Evolutionary conservation across 2,797 vertebrate species (phyloP).

Genomic region (Sparidentex hasta): DNA sequence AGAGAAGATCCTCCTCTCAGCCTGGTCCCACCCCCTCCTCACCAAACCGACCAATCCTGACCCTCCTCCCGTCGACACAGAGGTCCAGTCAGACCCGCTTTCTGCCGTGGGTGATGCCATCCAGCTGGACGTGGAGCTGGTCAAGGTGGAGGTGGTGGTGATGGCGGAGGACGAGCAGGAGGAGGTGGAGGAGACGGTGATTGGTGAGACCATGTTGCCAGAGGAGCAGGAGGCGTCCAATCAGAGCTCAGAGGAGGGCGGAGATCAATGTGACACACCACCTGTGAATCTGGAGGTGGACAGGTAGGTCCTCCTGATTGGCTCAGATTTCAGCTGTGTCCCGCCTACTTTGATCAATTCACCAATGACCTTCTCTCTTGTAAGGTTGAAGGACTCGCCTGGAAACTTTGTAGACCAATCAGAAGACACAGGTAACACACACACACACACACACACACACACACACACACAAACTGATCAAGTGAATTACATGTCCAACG

Average conservation of each 20-base stretch:
- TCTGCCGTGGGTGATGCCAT: neutral
- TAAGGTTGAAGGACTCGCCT: conserved; percentile 53
- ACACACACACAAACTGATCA: conserved; percentile 12
- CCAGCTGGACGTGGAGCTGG: conserved; percentile 43
- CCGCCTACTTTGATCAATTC: neutral
- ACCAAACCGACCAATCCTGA: conserved; percentile 34
- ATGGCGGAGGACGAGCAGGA: conserved; percentile 44
- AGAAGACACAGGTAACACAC: conserved; percentile 41
- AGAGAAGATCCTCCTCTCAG: conserved; percentile 63
- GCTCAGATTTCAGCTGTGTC: neutral
- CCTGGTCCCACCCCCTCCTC: conserved; percentile 70
- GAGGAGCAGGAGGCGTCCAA: conserved; percentile 33
- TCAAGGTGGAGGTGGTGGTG: conserved; percentile 68
- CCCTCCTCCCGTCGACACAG: neutral
- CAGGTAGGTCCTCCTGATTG: conserved; percentile 46
- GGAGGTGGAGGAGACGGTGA: conserved; percentile 30
- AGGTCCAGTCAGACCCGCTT: conserved; percentile 34
- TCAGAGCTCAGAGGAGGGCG: conserved; percentile 8
- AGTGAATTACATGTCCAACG: neutral
- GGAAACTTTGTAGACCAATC: conserved; percentile 26
- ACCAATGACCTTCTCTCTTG: neutral
- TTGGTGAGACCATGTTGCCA: neutral
- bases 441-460: conserved; percentile 25
- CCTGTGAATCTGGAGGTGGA: conserved; percentile 19
- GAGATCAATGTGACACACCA: neutral